A percentile compares a stretch with the other conserved stretches of the same genome.
These are phyloP conservation scores for Dryobota labecula DNA, from an alignment of 2,888 invertebrate species.

Conservation along the genomic window DNA sequence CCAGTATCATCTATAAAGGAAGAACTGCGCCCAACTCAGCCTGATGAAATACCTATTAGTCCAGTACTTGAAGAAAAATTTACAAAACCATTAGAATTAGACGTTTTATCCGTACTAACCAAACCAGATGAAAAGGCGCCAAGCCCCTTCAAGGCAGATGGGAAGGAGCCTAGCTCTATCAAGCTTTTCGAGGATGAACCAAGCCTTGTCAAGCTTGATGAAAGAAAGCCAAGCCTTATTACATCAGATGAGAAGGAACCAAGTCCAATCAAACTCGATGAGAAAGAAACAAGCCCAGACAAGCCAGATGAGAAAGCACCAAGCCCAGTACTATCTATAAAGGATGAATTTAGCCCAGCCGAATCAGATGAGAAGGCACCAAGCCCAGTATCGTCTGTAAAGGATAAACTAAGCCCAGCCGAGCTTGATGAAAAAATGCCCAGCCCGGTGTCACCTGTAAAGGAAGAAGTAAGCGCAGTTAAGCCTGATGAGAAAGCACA, in stretches of 20 bases:
- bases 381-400: not conserved
- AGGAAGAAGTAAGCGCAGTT: not conserved
- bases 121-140: not conserved
- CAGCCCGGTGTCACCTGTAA: not conserved
- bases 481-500: constrained; percentile 40
- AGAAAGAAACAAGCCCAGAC: not conserved
- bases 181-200: not conserved
- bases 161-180: not conserved
- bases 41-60: not conserved
- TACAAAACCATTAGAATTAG: not conserved
- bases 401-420: not conserved
- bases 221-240: not conserved
- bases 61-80: constrained; percentile 5
- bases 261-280: not conserved
- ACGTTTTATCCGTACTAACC: not conserved
- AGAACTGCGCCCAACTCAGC: constrained; percentile 1
- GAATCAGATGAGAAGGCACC: not conserved
- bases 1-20: not conserved
- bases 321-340: not conserved
- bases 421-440: not conserved
- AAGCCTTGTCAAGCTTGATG: constrained; percentile 11
- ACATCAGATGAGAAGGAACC: not conserved
- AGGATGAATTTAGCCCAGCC: not conserved
- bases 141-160: not conserved
- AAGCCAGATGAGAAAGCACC: not conserved